Base-by-base conservation (phyloP, 2,797 vertebrate species). In the Margarornis squamiger region DNA sequence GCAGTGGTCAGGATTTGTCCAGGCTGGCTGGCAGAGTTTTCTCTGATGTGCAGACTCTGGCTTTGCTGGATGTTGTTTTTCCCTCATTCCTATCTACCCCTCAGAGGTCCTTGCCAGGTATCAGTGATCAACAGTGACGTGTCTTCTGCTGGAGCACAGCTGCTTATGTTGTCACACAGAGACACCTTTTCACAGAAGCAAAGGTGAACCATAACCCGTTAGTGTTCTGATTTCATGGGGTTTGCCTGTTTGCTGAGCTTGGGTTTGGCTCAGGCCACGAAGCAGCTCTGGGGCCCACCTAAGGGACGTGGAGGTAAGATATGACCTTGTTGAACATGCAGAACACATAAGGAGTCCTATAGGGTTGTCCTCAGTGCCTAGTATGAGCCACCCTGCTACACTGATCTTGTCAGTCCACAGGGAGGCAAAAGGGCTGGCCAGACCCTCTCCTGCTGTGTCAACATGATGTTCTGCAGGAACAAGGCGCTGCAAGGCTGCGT, bases 391-490 rank as follows among this genome's bases (percentile, higher is more conserved):
- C 6, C 6, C 27, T 1, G 1, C 34, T 84, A 74, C 26, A 62
- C 72, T 22, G 39, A 78, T 48, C 10, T 65, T 45, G 21, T 21
- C 43, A 45, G 19, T 45, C 43, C 34, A 16, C 7, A 12, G 45
- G 6, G 32, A 49, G 24, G 24, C 9, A 84, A 61, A 77, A 61
- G 7, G 27, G 2, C 10, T 51, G 38, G 6, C 38, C 68, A 72
- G 65, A 30, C 19, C 45, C 41, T 67, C 0, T 0, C 9, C n/a
- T 3, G 3, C 46, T 48, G 27, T 34, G 78, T 59, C 32, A 1
- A 23, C 29, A 52, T 0, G 1, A 3, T 8, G 18, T 21, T 91
- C 52, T 75, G 48, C 38, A 29, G 65, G 29, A 73, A 13, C 71
- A 30, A 54, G 52, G 48, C 18, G 14, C 63, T 93, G 21, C 52